These are phyloP conservation scores for Samia ricini DNA, from an alignment of 1,140 invertebrate species.

Conservation along the genomic window DNA sequence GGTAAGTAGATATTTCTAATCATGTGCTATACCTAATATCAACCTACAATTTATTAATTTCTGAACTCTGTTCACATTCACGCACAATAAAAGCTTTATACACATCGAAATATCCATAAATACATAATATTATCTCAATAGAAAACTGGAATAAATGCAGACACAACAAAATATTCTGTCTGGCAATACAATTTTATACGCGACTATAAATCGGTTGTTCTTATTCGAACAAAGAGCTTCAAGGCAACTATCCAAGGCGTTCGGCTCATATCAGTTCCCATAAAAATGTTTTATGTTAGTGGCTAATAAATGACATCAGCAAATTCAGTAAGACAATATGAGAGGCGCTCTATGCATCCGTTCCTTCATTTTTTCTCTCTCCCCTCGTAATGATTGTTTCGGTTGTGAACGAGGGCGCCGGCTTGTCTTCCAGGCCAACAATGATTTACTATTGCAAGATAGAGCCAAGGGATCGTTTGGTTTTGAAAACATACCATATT, in stretches of 20 bases:
- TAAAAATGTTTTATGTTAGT: slow-evolving; percentile 78
- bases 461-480: not conserved
- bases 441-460: slow-evolving; percentile 8
- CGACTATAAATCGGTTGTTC: slow-evolving; percentile 60
- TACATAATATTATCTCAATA: not conserved
- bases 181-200: slow-evolving; percentile 63
- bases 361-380: slow-evolving; percentile 49
- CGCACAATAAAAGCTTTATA: not conserved
- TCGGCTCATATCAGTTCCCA: slow-evolving; percentile 65
- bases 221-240: slow-evolving; percentile 47
- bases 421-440: slow-evolving; percentile 20
- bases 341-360: slow-evolving; percentile 64
- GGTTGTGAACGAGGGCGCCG: slow-evolving; percentile 57
- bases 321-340: slow-evolving; percentile 76
- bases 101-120: not conserved
- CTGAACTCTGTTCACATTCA: not conserved
- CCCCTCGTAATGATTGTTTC: slow-evolving; percentile 69
- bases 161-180: slow-evolving; percentile 24
- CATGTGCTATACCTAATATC: too few species aligned
- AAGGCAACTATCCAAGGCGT: slow-evolving; percentile 46
- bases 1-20: too few species aligned
- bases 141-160: not conserved
- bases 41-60: too few species aligned
- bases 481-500: not conserved
- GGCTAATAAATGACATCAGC: slow-evolving; percentile 77